Conservation (phyloP, 2,888 invertebrate species). For the Spisula solida region DNA sequence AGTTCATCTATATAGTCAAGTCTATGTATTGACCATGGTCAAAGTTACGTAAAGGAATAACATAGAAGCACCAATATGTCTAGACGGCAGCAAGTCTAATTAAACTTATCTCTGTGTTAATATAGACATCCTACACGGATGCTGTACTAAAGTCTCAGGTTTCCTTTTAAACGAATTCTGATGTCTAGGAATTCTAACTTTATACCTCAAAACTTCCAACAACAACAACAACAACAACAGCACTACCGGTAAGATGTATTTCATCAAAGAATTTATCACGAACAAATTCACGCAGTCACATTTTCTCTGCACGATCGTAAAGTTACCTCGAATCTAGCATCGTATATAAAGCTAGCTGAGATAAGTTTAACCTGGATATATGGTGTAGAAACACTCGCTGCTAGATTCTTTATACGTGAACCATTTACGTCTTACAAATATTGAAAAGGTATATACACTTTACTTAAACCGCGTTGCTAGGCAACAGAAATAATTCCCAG, state of each 20-base stretch:
- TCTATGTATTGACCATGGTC: no score
- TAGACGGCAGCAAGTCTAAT: no score
- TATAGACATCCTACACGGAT: no score
- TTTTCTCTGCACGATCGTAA: neutral
- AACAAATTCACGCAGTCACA: neutral
- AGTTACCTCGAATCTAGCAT: neutral
- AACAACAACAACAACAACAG: neutral
- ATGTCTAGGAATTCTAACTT: neutral
- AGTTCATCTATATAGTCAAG: no score
- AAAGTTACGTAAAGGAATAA: no score
- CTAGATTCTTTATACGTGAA: constrained; percentile 43
- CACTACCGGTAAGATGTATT: neutral
- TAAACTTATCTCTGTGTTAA: no score
- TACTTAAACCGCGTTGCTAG: constrained; percentile 65
- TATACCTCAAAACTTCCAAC: neutral
- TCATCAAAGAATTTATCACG: neutral
- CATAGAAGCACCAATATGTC: no score
- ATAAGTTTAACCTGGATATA: neutral
- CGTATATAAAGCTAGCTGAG: neutral
- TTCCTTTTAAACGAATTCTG: neutral
- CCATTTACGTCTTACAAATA: constrained; percentile 52
- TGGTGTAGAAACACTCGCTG: constrained; percentile 1
- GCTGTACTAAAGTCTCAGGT: no score
- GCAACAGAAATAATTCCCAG: constrained; percentile 71
- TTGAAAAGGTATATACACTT: constrained; percentile 48